Evolutionary conservation across 2,888 invertebrate species (phyloP).

Genomic region (Cataglyphis cursor): DNA sequence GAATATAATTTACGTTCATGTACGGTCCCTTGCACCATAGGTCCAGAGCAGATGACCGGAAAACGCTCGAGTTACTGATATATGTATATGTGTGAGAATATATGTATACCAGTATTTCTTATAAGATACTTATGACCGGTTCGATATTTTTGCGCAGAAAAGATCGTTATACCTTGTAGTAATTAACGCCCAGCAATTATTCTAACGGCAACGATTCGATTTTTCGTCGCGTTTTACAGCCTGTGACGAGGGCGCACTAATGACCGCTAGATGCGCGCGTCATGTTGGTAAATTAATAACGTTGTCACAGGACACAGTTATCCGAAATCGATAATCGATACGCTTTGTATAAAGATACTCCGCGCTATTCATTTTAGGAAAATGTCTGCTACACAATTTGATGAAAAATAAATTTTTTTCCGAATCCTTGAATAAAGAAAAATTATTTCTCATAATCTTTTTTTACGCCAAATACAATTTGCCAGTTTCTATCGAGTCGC

Average conservation of each 20-base stretch:
- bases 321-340: slow-evolving; percentile 33
- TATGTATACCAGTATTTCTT: slow-evolving; percentile 53
- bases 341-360: neutral
- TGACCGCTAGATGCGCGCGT: neutral
- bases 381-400: neutral
- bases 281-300: slow-evolving; percentile 10
- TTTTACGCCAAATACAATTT: neutral
- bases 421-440: neutral
- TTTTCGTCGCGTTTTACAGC: slow-evolving; percentile 18
- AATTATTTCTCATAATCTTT: slow-evolving; percentile 1
- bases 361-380: neutral
- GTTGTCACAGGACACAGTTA: neutral
- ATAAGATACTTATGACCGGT: slow-evolving; percentile 70
- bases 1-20: slow-evolving; percentile 11
- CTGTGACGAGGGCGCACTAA: slow-evolving; percentile 6
- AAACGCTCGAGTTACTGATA: slow-evolving; percentile 44
- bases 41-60: slow-evolving; percentile 15
- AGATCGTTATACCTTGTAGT: slow-evolving; percentile 63
- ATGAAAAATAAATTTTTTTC: neutral
- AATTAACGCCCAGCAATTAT: slow-evolving; percentile 46
- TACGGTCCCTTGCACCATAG: slow-evolving; percentile 6
- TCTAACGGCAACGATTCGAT: slow-evolving; percentile 44
- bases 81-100: slow-evolving; percentile 15
- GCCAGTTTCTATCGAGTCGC: neutral
- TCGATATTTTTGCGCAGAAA: slow-evolving; percentile 75